Evolutionary conservation across 2,888 invertebrate species (phyloP), one percentile per base, ranked within the genome.

Genomic region (Unio pictorum): DNA sequence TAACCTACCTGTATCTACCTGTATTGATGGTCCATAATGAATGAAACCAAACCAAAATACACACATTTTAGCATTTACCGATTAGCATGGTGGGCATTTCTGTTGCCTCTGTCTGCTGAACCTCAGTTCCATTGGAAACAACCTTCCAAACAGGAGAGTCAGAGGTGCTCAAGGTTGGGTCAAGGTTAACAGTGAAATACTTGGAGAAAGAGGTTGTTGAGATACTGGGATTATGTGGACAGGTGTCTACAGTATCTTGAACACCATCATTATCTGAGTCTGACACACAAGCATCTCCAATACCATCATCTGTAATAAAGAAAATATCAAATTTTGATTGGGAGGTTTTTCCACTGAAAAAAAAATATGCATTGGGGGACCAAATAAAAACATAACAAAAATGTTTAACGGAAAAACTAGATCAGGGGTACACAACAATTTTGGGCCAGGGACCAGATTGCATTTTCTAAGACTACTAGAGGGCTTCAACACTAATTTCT

Each of bases 201-300:
- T 66, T 61, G 26, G 62, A 67, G 63, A 80, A 81, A 8, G 76
- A 75, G 2, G 79, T 71, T 34, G 26, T 63, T 3, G 60, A 26
- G 15, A 73, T 57, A 8, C 64, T 60, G 15, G 66, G 55, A 61
- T 76, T 74, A 45, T 60, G 70, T 8, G 76, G 97, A 84, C 97
- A 98, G 85, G 96, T 96, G 87, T 98, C 98, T 4, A 94, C 88
- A 55, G 93, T 92, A 87, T 98, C 95, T 2, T 93, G 92, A 0
- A 94, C 92, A 45, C 92, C 93, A 88, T 98, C 98, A 3, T 93
- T 93, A 84, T 98, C 97, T 80, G 92, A 93, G 88, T 98, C 97
- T 62, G 94, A 92, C 83, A 95, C 93, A 83, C 98, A 98, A 3
- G 92, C 92, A 84, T 98, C 96, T 0, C 97, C 97, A 28, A 93